Conservation (phyloP, 1,140 invertebrate genomes). For the Lucilia cuprina region DNA sequence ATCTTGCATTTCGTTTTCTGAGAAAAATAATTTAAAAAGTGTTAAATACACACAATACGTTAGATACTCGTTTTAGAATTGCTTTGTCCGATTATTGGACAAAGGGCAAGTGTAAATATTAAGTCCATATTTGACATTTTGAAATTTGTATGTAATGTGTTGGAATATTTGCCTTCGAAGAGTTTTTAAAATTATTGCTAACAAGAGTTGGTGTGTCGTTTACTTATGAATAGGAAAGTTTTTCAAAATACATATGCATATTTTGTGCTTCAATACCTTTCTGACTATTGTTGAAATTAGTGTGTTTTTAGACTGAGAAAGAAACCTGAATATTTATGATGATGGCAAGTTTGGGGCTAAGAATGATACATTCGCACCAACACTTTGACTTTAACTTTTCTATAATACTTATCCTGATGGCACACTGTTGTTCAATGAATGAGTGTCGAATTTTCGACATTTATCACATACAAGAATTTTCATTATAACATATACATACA, state of each 20-base stretch:
- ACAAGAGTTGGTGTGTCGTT: neutral
- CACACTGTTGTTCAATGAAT: neutral
- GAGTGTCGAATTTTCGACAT: slow-evolving; percentile 29
- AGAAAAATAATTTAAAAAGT: neutral
- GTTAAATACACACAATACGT: neutral
- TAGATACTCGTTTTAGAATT: neutral
- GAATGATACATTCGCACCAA: slow-evolving; percentile 16
- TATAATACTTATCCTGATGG: slow-evolving; percentile 11
- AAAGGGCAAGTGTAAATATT: slow-evolving; percentile 6
- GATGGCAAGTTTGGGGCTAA: neutral
- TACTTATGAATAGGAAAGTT: neutral
- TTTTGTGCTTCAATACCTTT: slow-evolving; percentile 2
- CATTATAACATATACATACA: neutral
- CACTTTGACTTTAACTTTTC: neutral
- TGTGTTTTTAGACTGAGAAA: neutral
- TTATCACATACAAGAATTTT: slow-evolving; percentile 24
- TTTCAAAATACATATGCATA: neutral
- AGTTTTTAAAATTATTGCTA: neutral
- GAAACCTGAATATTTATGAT: neutral
- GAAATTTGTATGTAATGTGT: neutral
- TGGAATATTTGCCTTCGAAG: neutral
- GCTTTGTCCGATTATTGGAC: neutral
- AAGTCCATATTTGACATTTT: slow-evolving; percentile 10
- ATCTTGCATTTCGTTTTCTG: neutral
- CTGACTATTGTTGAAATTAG: neutral